Conservation (phyloP, 2,113 vertebrate genomes). For the Psilopsiagon aurifrons region DNA sequence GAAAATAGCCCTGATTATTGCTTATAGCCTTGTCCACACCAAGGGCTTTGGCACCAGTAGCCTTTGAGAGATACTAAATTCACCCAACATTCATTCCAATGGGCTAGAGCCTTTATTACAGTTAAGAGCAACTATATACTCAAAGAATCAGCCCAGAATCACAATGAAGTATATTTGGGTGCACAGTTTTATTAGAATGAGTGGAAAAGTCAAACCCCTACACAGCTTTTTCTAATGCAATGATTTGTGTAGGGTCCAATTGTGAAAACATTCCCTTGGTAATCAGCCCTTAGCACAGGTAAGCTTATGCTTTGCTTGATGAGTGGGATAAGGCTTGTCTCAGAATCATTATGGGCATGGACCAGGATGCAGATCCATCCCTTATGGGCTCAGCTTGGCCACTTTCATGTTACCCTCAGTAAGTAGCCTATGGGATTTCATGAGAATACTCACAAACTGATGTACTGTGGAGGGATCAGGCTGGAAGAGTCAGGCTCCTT, state of each 20-base stretch:
- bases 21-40: neutral
- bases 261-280: neutral
- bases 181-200: neutral
- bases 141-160: neutral
- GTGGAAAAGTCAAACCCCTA: neutral
- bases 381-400: neutral
- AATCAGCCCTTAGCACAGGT: neutral
- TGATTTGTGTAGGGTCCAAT: neutral
- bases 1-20: neutral
- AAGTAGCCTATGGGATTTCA: neutral
- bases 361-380: neutral
- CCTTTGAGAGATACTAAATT: neutral
- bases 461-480: neutral
- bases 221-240: neutral
- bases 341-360: neutral
- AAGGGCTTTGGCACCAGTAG: neutral
- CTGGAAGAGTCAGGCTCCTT: neutral
- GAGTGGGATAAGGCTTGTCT: neutral
- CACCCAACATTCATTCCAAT: neutral
- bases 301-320: neutral
- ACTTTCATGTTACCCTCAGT: neutral
- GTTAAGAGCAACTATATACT: neutral
- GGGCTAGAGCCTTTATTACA: neutral
- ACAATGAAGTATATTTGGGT: neutral
- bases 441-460: neutral